Conservation (phyloP, 2,888 invertebrate genomes). For the Chymomyza caudatula region DNA sequence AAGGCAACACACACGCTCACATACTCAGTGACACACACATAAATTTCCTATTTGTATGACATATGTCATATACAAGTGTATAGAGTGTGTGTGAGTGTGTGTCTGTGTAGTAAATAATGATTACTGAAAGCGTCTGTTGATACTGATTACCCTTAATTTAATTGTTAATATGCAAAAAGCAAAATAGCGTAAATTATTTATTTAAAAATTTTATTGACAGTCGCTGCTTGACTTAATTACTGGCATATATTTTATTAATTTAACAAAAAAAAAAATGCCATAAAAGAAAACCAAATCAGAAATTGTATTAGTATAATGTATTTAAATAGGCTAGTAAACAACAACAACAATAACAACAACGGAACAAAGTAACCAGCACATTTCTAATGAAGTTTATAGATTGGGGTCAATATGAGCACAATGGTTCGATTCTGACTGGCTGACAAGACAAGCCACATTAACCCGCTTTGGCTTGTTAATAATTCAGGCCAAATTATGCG, state of each 20-base stretch:
- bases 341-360: conserved; percentile 2
- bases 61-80: neutral
- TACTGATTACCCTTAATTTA: conserved; percentile 70
- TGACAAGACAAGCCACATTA: conserved; percentile 1
- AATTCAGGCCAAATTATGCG: conserved; percentile 66
- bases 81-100: neutral
- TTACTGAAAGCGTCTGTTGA: conserved; percentile 69
- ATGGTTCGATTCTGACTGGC: neutral
- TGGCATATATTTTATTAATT: conserved; percentile 71
- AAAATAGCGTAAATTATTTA: conserved; percentile 70
- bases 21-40: conserved; percentile 14
- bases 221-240: conserved; percentile 71
- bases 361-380: neutral
- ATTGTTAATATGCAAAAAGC: conserved; percentile 69
- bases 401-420: neutral
- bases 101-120: conserved; percentile 54
- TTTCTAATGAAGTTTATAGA: neutral
- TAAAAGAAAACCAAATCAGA: conserved; percentile 1
- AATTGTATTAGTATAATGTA: neutral
- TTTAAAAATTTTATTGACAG: conserved; percentile 72
- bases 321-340: neutral
- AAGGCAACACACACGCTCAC: conserved; percentile 21
- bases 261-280: conserved; percentile 37
- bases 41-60: conserved; percentile 3
- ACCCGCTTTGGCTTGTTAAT: conserved; percentile 50